Evolutionary conservation across 2,113 vertebrate species (phyloP).

Genomic region (Carettochelys insculpta): DNA sequence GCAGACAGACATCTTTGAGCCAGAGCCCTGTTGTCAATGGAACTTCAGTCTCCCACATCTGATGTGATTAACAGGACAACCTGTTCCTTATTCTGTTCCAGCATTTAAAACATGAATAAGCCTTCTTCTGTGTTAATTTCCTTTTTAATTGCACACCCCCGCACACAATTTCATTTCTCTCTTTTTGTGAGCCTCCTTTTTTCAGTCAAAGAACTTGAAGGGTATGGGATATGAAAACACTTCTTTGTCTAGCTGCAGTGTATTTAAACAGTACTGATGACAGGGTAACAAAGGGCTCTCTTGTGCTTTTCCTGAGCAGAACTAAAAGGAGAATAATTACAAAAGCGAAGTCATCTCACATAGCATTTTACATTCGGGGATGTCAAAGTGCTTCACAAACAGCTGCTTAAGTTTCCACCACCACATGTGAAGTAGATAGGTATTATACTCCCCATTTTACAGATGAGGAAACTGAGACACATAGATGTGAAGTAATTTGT

Average conservation of each 20-base stretch:
- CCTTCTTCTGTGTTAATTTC: background rate
- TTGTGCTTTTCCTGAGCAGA: background rate
- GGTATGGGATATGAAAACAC: background rate
- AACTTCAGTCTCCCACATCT: background rate
- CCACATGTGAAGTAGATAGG: background rate
- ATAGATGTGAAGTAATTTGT: background rate
- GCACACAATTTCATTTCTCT: background rate
- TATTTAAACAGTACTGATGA: background rate
- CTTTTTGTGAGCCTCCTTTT: background rate
- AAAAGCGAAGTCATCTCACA: background rate
- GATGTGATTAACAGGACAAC: background rate
- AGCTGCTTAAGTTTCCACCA: background rate
- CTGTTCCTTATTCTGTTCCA: background rate
- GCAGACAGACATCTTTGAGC: background rate
- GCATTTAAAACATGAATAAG: background rate
- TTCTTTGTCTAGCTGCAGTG: background rate
- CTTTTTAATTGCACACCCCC: background rate
- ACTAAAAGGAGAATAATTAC: background rate
- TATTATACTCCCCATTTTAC: background rate
- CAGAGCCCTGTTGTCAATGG: background rate
- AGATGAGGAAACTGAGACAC: background rate
- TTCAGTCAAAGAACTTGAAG: background rate
- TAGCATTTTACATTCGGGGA: background rate
- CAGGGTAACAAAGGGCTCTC: background rate
- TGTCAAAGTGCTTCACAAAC: background rate